Percentiles rank a stretch among this genome's conserved stretches.
Evolutionary conservation across 2,113 vertebrate species (phyloP).

Genomic region (Marcusenius ussheri): DNA sequence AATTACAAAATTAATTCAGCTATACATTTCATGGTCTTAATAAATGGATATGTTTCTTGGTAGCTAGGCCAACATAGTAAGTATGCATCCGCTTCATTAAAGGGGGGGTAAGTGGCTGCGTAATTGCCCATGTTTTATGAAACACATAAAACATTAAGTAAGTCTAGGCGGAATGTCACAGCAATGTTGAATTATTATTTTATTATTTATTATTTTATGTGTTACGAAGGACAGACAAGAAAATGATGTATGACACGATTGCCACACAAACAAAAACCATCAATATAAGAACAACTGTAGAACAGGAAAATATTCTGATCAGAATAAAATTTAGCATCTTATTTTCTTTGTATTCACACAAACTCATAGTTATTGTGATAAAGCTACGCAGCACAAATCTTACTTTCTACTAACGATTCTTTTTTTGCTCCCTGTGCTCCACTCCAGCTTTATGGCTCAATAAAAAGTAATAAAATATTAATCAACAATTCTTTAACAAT

Average conservation of each 20-base stretch:
- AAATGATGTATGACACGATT: neutral
- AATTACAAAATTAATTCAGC: slow-evolving; percentile 4
- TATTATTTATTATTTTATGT: neutral
- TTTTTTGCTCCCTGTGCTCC: neutral
- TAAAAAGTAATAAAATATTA: slow-evolving; percentile 1
- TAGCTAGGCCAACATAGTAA: neutral
- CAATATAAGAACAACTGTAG: neutral
- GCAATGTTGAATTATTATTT: neutral
- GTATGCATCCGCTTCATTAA: neutral
- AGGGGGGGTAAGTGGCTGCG: neutral
- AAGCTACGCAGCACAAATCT: neutral
- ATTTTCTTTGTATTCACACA: neutral
- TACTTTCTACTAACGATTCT: neutral
- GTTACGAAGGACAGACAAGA: neutral
- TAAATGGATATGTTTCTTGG: neutral
- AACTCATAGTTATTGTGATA: neutral
- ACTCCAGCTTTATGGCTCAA: neutral
- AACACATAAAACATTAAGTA: neutral
- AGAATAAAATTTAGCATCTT: neutral
- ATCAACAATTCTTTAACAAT: neutral
- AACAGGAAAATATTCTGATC: neutral
- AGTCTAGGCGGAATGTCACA: neutral
- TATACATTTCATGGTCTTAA: slow-evolving; percentile 5
- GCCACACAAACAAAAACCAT: neutral
- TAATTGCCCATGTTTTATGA: neutral